These are phyloP conservation scores for Baccha elongata DNA, from an alignment of 2,888 invertebrate species.

Conservation along the genomic window DNA sequence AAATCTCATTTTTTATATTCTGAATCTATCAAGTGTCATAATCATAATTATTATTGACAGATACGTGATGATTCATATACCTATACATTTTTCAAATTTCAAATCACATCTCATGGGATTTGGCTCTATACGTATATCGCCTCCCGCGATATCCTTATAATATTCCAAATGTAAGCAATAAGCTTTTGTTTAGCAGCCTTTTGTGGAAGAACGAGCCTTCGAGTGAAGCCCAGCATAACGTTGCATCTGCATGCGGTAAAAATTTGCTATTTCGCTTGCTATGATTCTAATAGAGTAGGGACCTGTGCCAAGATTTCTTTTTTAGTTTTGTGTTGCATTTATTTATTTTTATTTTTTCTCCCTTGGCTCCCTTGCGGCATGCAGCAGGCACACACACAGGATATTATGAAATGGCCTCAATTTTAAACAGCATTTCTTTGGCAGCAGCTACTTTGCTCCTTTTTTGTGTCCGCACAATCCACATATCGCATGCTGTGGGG, in stretches of 20 bases:
- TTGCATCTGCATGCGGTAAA: conserved; percentile 63
- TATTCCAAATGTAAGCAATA: conserved; percentile 31
- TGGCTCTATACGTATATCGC: conserved; percentile 19
- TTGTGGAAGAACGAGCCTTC: background rate
- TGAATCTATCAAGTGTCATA: conserved; percentile 27
- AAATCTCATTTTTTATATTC: conserved; percentile 3
- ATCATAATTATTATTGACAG: conserved; percentile 42
- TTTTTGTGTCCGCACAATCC: background rate
- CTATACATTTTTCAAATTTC: conserved; percentile 11
- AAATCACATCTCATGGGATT: conserved; percentile 11
- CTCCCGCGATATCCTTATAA: conserved; percentile 14
- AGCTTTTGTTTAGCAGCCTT: conserved; percentile 12
- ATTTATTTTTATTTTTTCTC: background rate
- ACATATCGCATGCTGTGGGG: conserved; percentile 44
- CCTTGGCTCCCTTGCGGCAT: conserved; percentile 44
- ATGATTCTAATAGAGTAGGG: conserved; percentile 61
- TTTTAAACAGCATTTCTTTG: conserved; percentile 65
- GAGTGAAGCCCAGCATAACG: conserved; percentile 44
- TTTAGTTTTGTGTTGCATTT: conserved; percentile 20
- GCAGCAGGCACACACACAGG: conserved; percentile 34
- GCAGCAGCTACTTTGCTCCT: conserved; percentile 52
- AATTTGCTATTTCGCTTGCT: conserved; percentile 45
- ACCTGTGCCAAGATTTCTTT: conserved; percentile 61
- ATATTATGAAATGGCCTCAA: conserved; percentile 64
- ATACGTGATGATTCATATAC: conserved; percentile 42